Conservation (phyloP, 2,113 vertebrate species). For the Neoarius graeffei region DNA sequence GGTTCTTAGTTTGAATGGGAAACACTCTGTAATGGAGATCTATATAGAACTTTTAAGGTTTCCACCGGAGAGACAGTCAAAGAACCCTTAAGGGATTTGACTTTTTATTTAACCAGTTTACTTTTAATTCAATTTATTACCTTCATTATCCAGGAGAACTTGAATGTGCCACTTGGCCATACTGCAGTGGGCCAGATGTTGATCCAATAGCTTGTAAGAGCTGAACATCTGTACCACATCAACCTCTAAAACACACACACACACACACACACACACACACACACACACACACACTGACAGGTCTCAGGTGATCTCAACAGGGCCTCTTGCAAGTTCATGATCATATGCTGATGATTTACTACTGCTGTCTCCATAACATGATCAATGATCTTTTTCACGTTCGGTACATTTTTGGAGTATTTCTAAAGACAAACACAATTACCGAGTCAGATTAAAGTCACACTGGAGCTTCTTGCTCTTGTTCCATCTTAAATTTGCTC, state of each 20-base stretch:
- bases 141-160: neutral
- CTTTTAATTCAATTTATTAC: neutral
- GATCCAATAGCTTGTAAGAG: neutral
- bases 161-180: neutral
- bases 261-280: neutral
- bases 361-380: neutral
- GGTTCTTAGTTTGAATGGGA: neutral
- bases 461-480: neutral
- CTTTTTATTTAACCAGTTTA: neutral
- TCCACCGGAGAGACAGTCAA: neutral
- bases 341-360: neutral
- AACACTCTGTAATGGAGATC: neutral
- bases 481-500: neutral
- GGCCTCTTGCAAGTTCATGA: neutral
- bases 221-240: neutral
- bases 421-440: neutral
- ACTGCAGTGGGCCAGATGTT: conserved; percentile 17
- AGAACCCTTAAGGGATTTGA: neutral
- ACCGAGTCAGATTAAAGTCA: neutral
- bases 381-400: neutral
- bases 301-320: neutral
- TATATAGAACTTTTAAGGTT: neutral
- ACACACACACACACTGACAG: neutral
- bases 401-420: neutral
- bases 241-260: neutral